Percentiles rank a stretch among this genome's conserved stretches.
Conservation (phyloP, 2,113 vertebrate species). For the Emydura subglobosa region DNA sequence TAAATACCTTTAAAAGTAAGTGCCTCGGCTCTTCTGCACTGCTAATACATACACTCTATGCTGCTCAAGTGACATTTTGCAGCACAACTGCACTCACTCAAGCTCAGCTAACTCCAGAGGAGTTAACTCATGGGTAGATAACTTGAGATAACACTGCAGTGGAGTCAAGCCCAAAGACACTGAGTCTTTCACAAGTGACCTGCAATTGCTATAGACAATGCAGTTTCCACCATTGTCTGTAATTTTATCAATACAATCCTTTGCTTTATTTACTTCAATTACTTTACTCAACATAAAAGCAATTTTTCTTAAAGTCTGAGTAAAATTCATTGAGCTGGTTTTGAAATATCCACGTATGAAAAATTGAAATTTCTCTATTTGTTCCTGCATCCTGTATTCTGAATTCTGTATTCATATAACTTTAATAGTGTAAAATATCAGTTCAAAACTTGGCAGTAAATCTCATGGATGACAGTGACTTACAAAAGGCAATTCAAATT, state of each 20-base stretch:
- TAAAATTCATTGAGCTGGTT: not conserved
- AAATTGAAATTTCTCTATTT: not conserved
- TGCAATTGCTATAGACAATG: not conserved
- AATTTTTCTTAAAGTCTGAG: not conserved
- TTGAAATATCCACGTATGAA: not conserved
- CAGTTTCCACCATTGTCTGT: not conserved
- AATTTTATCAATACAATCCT: not conserved
- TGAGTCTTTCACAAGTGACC: not conserved
- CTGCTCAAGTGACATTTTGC: not conserved
- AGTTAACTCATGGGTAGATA: no score
- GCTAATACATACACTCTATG: not conserved
- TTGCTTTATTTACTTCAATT: not conserved
- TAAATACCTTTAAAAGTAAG: not conserved
- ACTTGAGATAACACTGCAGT: not conserved
- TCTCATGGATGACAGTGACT: not conserved
- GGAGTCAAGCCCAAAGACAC: not conserved
- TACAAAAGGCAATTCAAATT: not conserved
- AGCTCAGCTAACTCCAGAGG: not conserved
- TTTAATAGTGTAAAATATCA: not conserved
- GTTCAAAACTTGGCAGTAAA: not conserved
- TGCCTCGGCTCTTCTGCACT: not conserved
- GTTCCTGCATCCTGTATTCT: not conserved
- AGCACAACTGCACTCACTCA: not conserved
- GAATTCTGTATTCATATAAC: not conserved
- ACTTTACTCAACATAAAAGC: not conserved